Conservation (phyloP, 2,888 invertebrate genomes). For the Sepiola atlantica region DNA sequence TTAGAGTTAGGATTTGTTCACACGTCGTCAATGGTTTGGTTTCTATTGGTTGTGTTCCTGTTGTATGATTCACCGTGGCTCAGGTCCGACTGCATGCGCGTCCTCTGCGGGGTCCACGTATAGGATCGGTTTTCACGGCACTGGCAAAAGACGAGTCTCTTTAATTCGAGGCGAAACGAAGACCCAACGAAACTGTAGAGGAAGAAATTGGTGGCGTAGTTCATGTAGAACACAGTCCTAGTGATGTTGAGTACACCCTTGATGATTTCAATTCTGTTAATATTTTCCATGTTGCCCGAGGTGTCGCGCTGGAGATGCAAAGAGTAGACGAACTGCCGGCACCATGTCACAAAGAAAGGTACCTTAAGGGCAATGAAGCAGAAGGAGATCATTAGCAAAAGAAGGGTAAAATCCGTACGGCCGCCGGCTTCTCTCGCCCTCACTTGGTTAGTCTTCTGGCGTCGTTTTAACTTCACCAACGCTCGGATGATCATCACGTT, state of each 20-base stretch:
- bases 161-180: slow-evolving; percentile 67
- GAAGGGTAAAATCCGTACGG: slow-evolving; percentile 70
- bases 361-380: slow-evolving; percentile 70
- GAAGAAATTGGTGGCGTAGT: slow-evolving; percentile 71
- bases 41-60: neutral
- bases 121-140: neutral
- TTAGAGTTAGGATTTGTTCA: neutral
- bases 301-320: slow-evolving; percentile 49
- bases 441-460: slow-evolving; percentile 57
- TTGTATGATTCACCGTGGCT: slow-evolving; percentile 1
- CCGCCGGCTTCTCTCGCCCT: slow-evolving; percentile 67
- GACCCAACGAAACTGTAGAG: slow-evolving; percentile 70
- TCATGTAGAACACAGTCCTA: slow-evolving; percentile 67
- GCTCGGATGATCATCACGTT: slow-evolving; percentile 70
- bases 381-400: slow-evolving; percentile 69
- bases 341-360: slow-evolving; percentile 71
- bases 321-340: slow-evolving; percentile 57
- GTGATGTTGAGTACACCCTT: slow-evolving; percentile 60
- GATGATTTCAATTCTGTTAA: slow-evolving; percentile 50
- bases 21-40: slow-evolving; percentile 35
- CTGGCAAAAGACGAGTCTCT: slow-evolving; percentile 43
- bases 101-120: slow-evolving; percentile 18
- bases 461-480: slow-evolving; percentile 62
- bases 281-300: slow-evolving; percentile 48
- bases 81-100: neutral